Evolutionary conservation across 2,113 vertebrate species (phyloP).

Genomic region (Rissa tridactyla): DNA sequence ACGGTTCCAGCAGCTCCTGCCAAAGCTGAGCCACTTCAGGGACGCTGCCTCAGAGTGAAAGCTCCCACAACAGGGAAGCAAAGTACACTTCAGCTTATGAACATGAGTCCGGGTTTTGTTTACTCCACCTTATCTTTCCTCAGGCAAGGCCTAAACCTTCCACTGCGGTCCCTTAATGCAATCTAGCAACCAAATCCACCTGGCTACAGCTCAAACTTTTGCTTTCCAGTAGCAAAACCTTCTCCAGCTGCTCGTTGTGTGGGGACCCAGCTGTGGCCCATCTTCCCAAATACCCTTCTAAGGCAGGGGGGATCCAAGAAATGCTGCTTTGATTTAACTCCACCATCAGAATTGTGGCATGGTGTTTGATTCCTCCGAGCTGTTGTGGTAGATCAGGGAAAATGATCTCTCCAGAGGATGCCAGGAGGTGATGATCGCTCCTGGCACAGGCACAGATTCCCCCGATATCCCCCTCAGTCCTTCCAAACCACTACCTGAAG

Average conservation of each 20-base stretch:
- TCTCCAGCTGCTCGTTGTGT: not conserved
- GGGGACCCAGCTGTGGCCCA: not conserved
- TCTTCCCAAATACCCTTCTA: not conserved
- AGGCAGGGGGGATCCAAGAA: not conserved
- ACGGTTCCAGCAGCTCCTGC: not conserved
- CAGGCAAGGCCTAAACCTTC: not conserved
- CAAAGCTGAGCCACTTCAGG: not conserved
- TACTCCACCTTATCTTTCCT: not conserved
- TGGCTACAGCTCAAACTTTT: not conserved
- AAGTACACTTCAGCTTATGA: rapidly evolving
- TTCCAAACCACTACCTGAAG: not conserved
- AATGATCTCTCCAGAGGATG: not conserved
- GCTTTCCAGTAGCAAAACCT: not conserved
- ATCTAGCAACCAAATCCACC: not conserved
- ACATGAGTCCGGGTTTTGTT: rapidly evolving
- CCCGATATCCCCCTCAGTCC: not conserved
- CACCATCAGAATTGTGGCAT: not conserved
- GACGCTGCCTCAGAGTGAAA: not conserved
- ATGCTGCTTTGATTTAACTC: not conserved
- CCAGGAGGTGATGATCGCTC: not conserved
- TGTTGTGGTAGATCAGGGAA: not conserved
- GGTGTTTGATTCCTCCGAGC: not conserved
- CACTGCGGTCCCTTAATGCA: not conserved
- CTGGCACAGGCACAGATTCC: not conserved
- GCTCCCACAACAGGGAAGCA: not conserved